Evolutionary conservation across 2,113 vertebrate species (phyloP).

Genomic region (Hippocampus abdominalis): DNA sequence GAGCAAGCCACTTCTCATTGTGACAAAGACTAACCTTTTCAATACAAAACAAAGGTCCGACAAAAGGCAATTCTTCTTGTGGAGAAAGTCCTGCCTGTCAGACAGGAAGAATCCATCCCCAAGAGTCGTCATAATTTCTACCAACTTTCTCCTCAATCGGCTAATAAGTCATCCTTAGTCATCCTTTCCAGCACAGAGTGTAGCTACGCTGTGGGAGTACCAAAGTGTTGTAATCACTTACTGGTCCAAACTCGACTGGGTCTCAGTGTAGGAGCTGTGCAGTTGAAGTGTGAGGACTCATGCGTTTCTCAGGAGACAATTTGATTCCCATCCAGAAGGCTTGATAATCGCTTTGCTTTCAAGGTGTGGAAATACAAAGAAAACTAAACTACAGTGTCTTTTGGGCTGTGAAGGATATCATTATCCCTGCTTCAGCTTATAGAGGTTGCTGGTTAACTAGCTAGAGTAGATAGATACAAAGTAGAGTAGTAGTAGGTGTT

Average conservation of each 20-base stretch:
- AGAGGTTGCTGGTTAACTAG: not conserved
- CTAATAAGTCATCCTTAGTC: slow-evolving; percentile 43
- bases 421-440: not conserved
- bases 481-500: too few species aligned
- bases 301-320: slow-evolving; percentile 21
- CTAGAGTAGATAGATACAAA: not conserved
- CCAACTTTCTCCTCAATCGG: slow-evolving; percentile 23
- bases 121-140: slow-evolving; percentile 31
- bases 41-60: slow-evolving; percentile 45
- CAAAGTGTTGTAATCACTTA: slow-evolving; percentile 12
- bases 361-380: slow-evolving; percentile 52
- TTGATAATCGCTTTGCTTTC: slow-evolving; percentile 59
- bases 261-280: slow-evolving; percentile 23
- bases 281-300: slow-evolving; percentile 50
- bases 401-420: not conserved
- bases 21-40: slow-evolving; percentile 54
- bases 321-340: slow-evolving; percentile 59
- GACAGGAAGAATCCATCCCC: slow-evolving; percentile 20
- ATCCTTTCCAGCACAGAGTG: slow-evolving; percentile 43
- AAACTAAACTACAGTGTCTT: slow-evolving; percentile 9
- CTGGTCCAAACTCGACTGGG: not conserved
- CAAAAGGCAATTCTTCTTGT: slow-evolving; percentile 47
- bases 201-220: slow-evolving; percentile 13
- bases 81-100: slow-evolving; percentile 26
- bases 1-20: slow-evolving; percentile 51